A percentile compares a stretch with the other conserved stretches of the same genome.
phyloP scores from a whole-genome alignment of 2,797 vertebrate genomes.

The Sardinella longiceps region DNA sequence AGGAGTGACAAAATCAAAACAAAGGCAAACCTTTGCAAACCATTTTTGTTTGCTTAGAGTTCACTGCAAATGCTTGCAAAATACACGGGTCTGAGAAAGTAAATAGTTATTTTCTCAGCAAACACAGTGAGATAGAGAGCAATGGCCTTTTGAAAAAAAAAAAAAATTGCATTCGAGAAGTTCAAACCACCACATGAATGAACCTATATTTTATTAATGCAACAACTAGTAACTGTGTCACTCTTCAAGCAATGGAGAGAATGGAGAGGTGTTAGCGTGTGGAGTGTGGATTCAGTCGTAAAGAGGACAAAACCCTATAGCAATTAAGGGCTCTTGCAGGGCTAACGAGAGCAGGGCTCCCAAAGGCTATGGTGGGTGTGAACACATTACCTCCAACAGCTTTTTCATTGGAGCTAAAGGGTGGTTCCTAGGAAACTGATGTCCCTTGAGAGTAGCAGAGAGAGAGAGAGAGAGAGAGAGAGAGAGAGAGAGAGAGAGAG shows the following conservation, averaged over 20 bases:
- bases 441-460: too few relatives aligned
- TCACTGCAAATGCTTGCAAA: too few relatives aligned
- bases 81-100: too few relatives aligned
- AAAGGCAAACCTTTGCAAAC: too few relatives aligned
- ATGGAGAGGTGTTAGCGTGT: neutral
- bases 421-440: neutral
- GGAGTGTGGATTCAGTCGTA: neutral
- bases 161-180: too few relatives aligned
- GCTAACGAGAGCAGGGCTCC: neutral
- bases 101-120: neutral
- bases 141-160: too few relatives aligned
- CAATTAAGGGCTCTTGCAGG: neutral
- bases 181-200: too few relatives aligned
- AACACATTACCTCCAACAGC: neutral
- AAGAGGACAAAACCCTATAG: neutral
- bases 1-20: neutral
- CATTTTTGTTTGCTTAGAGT: too few relatives aligned
- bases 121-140: neutral
- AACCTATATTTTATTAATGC: neutral
- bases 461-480: too few relatives aligned
- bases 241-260: neutral
- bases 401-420: neutral
- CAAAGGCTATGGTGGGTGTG: neutral
- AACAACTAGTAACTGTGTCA: neutral
- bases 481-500: too few relatives aligned